Conservation (phyloP, 2,888 invertebrate genomes). For the Drosophila gaucha region DNA sequence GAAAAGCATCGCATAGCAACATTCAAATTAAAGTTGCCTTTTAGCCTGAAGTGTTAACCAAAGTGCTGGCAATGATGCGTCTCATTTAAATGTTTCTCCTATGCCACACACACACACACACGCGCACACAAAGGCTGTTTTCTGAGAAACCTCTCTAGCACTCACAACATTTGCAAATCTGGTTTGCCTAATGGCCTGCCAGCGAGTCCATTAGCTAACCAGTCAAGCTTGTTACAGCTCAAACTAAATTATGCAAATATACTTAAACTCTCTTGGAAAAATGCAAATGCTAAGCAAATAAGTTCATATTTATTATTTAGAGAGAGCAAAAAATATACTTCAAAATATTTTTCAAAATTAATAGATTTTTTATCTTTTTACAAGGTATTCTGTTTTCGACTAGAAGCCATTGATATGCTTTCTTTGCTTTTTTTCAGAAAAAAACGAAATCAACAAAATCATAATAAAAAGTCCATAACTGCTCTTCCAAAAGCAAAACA, state of each 20-base stretch:
- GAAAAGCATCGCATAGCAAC: slow-evolving; percentile 11
- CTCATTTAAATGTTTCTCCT: slow-evolving; percentile 45
- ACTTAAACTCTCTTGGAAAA: neutral
- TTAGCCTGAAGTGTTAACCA: slow-evolving; percentile 26
- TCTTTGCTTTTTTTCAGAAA: slow-evolving; percentile 34
- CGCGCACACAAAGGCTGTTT: neutral
- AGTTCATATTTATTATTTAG: neutral
- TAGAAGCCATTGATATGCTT: slow-evolving; percentile 7
- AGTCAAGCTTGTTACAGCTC: neutral
- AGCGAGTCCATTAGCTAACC: slow-evolving; percentile 4
- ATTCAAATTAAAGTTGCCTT: slow-evolving; percentile 68
- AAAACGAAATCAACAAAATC: slow-evolving; percentile 74
- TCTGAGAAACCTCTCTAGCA: neutral
- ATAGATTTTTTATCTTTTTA: neutral
- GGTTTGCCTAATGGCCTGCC: neutral
- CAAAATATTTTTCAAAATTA: too few relatives aligned
- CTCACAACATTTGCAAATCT: slow-evolving; percentile 19
- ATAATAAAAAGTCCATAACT: slow-evolving; percentile 69
- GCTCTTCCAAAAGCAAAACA: slow-evolving; percentile 51
- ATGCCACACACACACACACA: slow-evolving; percentile 1
- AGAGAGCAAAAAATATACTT: neutral
- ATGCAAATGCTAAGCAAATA: too few relatives aligned
- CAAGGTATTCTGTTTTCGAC: slow-evolving; percentile 28
- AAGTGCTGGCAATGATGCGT: slow-evolving; percentile 48
- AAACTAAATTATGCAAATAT: neutral